phyloP scores from a whole-genome alignment of 2,888 invertebrate genomes.

The Tachystola acroxantha region DNA sequence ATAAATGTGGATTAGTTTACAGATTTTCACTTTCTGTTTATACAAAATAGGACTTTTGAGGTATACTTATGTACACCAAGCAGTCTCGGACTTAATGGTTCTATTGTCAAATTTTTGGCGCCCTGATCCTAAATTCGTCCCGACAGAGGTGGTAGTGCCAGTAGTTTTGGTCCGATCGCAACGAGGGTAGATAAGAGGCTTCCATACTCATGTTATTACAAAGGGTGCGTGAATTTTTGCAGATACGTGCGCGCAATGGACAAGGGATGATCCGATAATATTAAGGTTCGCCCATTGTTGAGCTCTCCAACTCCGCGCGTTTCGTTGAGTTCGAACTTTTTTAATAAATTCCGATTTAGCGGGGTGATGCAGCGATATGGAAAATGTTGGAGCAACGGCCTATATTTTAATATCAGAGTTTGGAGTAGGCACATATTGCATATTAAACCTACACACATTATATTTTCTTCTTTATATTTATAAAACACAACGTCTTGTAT shows the following conservation, averaged over 20 bases:
- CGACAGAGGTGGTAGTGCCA: constrained; percentile 1
- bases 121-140: constrained; percentile 4
- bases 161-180: constrained; percentile 38
- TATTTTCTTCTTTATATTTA: no score
- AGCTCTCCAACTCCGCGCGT: constrained; percentile 7
- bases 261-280: constrained; percentile 55
- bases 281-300: constrained; percentile 25
- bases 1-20: no score
- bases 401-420: background rate
- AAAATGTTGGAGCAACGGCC: constrained; percentile 3
- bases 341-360: constrained; percentile 37
- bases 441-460: no score
- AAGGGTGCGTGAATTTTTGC: constrained; percentile 73
- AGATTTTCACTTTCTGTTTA: no score
- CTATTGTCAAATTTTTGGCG: no score
- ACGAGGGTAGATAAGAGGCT: constrained; percentile 65
- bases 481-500: no score
- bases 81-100: no score
- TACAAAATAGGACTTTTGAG: no score
- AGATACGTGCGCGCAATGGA: constrained; percentile 56
- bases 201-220: constrained; percentile 58
- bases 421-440: background rate
- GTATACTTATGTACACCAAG: no score
- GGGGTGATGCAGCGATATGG: constrained; percentile 12
- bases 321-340: constrained; percentile 29